Evolutionary conservation across 2,113 vertebrate genomes (phyloP), one percentile per base, ranked within the genome.

Genomic region (Ageneiosus marmoratus): DNA sequence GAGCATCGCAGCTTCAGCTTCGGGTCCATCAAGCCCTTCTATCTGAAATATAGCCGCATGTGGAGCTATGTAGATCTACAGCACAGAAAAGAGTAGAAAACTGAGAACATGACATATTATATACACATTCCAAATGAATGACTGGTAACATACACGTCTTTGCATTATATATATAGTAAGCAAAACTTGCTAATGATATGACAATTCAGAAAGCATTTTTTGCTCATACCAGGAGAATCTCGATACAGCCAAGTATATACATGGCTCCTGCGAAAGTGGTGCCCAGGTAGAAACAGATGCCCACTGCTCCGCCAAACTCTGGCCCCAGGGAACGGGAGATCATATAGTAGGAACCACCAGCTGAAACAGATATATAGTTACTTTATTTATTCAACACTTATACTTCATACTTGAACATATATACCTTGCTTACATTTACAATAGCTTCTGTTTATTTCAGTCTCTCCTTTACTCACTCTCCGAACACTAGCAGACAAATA

Each of bases 321-420:
- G 98, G 98, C 72, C 98, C 98, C 89, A 99, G 91, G 0, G 98
- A 99, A 67, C 98, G 97, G 0, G 98, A 99, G 90, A 99, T 99
- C 98, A 99, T 99, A 92, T 99, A 99, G 90, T 99, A 99, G 22
- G 98, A 97, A 9, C 98, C 98, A 15, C 98, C 98, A 85, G 98
- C 98, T 99, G 93, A 53, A 77, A 79, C 58, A 86, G 58, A 84
- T 48, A 16, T 16, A 79, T 60, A 48, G 34, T 18, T 51, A 75
- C 50, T 48, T n/a, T 37, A 29, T 24, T 48, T 67, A 12, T 15
- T 51, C 46, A 32, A 2, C 9, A 32, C n/a, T 9, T 11, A 20
- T 11, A 27, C 60, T 79, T 11, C 18, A 20, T 63, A 4, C 16
- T 20, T 55, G 50, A 37, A 34, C 5, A 34, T 12, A n/a, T n/a